Conservation (phyloP, 2,888 invertebrate genomes). For the Aphodius granarius region DNA sequence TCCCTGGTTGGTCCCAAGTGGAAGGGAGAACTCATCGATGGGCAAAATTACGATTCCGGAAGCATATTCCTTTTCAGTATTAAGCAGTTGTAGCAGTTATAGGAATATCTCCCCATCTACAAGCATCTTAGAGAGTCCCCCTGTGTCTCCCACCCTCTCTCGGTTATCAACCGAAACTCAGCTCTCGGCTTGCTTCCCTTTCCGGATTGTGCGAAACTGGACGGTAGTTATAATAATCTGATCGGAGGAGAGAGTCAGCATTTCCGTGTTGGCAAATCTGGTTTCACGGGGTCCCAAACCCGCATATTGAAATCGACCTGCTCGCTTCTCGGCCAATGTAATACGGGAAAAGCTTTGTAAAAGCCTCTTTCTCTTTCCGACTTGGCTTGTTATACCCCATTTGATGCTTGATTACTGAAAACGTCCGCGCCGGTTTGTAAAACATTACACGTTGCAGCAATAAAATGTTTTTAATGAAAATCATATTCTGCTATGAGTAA, state of each 20-base stretch:
- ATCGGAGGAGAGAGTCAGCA: slow-evolving; percentile 40
- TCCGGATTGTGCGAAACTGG: slow-evolving; percentile 10
- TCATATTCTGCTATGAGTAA: too few relatives aligned
- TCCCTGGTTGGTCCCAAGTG: neutral
- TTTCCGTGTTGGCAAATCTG: slow-evolving; percentile 38
- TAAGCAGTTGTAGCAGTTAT: neutral
- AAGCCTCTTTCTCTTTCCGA: neutral
- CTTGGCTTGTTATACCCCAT: neutral
- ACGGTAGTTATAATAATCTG: slow-evolving; percentile 33
- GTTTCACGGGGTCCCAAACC: slow-evolving; percentile 37
- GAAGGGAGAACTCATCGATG: neutral
- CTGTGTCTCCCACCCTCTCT: neutral
- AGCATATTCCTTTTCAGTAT: neutral
- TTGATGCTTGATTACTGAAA: neutral
- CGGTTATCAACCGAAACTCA: neutral
- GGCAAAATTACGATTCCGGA: neutral
- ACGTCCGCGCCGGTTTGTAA: neutral
- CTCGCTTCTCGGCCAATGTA: slow-evolving; percentile 26
- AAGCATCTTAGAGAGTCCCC: neutral
- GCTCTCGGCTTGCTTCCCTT: slow-evolving; percentile 2
- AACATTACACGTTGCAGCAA: too few relatives aligned
- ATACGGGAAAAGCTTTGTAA: neutral
- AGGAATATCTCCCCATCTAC: neutral
- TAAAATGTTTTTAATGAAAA: too few relatives aligned
- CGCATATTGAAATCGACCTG: slow-evolving; percentile 39